These are phyloP conservation scores for Ascaphus truei DNA, from an alignment of 2,113 vertebrate species.

Conservation along the genomic window DNA sequence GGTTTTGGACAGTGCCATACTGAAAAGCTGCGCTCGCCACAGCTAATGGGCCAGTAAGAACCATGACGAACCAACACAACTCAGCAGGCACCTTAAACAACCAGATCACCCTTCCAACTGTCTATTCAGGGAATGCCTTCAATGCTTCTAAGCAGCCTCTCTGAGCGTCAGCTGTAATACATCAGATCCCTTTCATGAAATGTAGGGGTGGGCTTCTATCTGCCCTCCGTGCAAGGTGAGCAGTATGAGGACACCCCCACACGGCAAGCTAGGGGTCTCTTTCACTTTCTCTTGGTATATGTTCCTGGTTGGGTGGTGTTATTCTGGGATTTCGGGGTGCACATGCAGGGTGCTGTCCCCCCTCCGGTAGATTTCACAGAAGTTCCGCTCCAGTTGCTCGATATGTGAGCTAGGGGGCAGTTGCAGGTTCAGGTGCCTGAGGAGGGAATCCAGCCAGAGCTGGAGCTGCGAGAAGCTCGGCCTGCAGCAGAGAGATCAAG, in stretches of 20 bases:
- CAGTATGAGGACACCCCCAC: constrained; percentile 27
- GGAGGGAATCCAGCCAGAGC: constrained; percentile 87
- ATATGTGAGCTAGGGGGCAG: constrained; percentile 81
- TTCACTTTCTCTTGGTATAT: too few species aligned
- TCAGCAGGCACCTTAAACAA: constrained; percentile 9
- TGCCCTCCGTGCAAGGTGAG: not conserved
- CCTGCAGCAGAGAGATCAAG: constrained; percentile 53
- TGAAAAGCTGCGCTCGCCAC: not conserved
- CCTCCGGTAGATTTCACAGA: constrained; percentile 71
- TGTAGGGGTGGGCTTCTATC: not conserved
- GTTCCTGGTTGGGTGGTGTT: not conserved
- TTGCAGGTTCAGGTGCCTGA: constrained; percentile 85
- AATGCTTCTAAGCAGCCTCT: not conserved
- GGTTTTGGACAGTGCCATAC: not conserved
- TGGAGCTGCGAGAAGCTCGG: constrained; percentile 86
- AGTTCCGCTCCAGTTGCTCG: constrained; percentile 79
- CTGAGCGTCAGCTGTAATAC: not conserved
- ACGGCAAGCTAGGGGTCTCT: not conserved
- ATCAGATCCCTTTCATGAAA: not conserved
- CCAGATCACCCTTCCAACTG: too few species aligned
- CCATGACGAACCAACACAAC: not conserved
- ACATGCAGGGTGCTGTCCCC: constrained; percentile 69
- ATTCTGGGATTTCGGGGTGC: constrained; percentile 70
- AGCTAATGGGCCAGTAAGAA: not conserved
- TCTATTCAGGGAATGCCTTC: constrained; percentile 17